Evolutionary conservation across 2,797 vertebrate genomes (phyloP).

Genomic region (Morelia viridis): DNA sequence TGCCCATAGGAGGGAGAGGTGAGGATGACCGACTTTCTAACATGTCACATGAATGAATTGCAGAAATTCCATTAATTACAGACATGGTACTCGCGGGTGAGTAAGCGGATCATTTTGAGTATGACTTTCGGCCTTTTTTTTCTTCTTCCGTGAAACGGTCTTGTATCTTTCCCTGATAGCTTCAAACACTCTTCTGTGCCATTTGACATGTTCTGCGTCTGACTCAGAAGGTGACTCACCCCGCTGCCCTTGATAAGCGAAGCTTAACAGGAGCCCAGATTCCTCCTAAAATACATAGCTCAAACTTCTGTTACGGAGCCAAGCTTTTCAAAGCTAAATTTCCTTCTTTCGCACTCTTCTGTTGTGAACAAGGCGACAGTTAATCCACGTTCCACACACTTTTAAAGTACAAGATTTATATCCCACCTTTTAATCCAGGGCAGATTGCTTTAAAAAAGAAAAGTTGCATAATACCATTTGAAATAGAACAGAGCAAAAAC

Average conservation of each 20-base stretch:
- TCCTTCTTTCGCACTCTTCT: neutral
- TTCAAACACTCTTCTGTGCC: neutral
- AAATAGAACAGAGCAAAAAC: neutral
- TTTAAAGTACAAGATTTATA: neutral
- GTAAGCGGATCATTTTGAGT: neutral
- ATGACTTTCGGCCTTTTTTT: neutral
- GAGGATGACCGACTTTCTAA: too few species aligned
- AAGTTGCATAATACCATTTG: neutral
- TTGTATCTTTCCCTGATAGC: neutral
- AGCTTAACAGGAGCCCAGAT: neutral
- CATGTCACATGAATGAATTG: too few species aligned
- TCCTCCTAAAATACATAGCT: neutral
- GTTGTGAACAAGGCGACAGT: neutral
- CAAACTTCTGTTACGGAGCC: constrained; percentile 17
- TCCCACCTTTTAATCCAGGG: neutral
- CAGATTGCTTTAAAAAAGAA: neutral
- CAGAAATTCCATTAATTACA: too few species aligned
- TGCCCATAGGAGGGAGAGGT: too few species aligned
- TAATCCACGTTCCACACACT: neutral
- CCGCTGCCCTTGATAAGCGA: neutral
- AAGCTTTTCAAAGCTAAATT: neutral
- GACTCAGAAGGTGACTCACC: constrained; percentile 4
- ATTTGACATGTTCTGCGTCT: neutral
- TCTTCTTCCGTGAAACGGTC: neutral
- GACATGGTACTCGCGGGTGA: too few species aligned